Conservation (phyloP, 1,140 invertebrate species). For the Pseudomyrmex sp. region DNA sequence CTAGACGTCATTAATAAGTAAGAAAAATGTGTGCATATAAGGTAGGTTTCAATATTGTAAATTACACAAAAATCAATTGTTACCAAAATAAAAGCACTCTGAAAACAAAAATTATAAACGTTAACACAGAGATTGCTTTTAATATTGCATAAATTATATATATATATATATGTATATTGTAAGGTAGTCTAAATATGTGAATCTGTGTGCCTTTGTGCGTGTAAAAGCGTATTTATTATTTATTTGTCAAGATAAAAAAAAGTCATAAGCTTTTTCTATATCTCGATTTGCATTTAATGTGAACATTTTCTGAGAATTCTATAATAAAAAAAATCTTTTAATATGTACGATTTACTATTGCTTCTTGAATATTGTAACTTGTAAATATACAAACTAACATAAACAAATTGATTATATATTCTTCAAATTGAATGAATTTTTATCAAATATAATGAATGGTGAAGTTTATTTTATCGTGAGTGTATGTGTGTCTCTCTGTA, state of each 20-base stretch:
- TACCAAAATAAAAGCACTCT: constrained; percentile 43
- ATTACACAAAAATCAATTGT: constrained; percentile 23
- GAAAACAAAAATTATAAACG: not conserved
- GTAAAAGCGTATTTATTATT: constrained; percentile 73
- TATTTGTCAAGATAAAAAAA: constrained; percentile 67
- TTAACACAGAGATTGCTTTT: constrained; percentile 37
- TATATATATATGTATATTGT: constrained; percentile 27
- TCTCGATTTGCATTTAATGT: constrained; percentile 73
- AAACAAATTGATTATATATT: not conserved
- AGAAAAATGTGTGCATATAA: constrained; percentile 19
- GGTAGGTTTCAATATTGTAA: constrained; percentile 39
- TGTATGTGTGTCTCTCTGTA: not conserved
- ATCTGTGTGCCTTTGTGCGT: constrained; percentile 75
- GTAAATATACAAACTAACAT: not conserved
- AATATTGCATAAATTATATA: constrained; percentile 23
- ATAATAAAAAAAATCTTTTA: constrained; percentile 61
- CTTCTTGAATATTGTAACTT: not conserved
- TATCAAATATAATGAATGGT: constrained; percentile 5
- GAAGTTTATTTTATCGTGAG: not conserved
- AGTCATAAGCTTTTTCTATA: constrained; percentile 74
- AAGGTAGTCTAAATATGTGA: constrained; percentile 56
- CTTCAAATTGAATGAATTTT: not conserved
- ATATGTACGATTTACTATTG: not conserved
- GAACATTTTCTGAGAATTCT: constrained; percentile 37
- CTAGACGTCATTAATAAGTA: constrained; percentile 23